Base-by-base conservation (phyloP, 1,140 invertebrate genomes). In the Parasteatoda tepidariorum region DNA sequence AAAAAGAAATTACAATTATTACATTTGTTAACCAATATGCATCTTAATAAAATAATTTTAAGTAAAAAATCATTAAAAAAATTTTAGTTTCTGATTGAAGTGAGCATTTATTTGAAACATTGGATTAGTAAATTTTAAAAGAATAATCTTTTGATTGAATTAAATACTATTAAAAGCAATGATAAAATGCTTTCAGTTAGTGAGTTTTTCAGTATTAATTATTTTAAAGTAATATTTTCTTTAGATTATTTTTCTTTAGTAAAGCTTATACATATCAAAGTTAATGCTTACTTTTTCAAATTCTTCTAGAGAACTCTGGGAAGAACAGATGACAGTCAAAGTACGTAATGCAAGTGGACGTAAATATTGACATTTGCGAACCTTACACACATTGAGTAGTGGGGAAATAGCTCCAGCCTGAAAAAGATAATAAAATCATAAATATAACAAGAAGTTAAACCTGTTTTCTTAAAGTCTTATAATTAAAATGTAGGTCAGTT, bases 201-300 rank as follows among this genome's bases (percentile, higher is more conserved):
- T 62, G 18, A 48, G 18, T 48, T 48, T 48, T 13, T 48, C 4
- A 48, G 9, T 41, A 41, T 41, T 4, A 48, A 48, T 2, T 48
- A 4, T 4, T 48, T 48, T 48, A 48, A 4, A 13, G 18, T 41
- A n/a, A n/a, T 6, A 6, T 41, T 48, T 48, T 13, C 9, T 59
- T n/a, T 59, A 22, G 24, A 59, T 59, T 22, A 59, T 48, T 1
- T n/a, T 59, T 59, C 3, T 59, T n/a, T 2, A 57, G 22, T 18
- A 57, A 57, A n/a, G n/a, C 15, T 57, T 57, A n/a, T 59, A 24
- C 7, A 2, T 24, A 73, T 73, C 34, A 62, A 15, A 24, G 31
- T 33, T 9, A 62, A 22, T 30, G 38, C 70, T 83, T 57, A 83
- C 81, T 26, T 83, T 74, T 66, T 83, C 81, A 66, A 83, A 74